Conservation (phyloP, 2,888 invertebrate genomes). For the Synergus itoensis region DNA sequence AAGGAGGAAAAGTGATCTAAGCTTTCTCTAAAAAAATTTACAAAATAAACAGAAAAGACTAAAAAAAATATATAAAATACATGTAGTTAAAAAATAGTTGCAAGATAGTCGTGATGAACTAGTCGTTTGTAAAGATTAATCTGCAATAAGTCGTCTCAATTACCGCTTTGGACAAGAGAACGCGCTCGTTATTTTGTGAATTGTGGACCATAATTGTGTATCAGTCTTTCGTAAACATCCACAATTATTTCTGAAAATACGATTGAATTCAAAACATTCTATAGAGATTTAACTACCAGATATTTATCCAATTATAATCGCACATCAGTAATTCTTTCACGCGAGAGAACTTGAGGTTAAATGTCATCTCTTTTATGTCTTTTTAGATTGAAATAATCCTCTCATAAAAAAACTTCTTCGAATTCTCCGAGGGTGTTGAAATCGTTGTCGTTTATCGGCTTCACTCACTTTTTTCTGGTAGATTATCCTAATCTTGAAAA, state of each 20-base stretch:
- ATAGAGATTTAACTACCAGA: neutral
- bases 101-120: constrained; percentile 3
- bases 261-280: neutral
- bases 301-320: constrained; percentile 14
- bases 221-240: constrained; percentile 5
- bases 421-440: neutral
- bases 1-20: too few species aligned
- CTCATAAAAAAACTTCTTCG: neutral
- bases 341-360: neutral
- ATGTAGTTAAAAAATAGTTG: neutral
- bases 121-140: constrained; percentile 13
- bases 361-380: neutral
- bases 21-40: too few species aligned
- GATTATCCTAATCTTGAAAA: too few species aligned
- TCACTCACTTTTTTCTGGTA: neutral
- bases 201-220: constrained; percentile 28
- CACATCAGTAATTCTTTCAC: neutral
- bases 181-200: constrained; percentile 20
- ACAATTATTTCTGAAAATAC: neutral
- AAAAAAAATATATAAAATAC: too few species aligned
- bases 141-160: constrained; percentile 5
- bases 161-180: constrained; percentile 18
- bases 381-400: neutral
- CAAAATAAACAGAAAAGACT: too few species aligned
- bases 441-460: neutral